Evolutionary conservation across 2,113 vertebrate species (phyloP).

Genomic region (Capra hircus): DNA sequence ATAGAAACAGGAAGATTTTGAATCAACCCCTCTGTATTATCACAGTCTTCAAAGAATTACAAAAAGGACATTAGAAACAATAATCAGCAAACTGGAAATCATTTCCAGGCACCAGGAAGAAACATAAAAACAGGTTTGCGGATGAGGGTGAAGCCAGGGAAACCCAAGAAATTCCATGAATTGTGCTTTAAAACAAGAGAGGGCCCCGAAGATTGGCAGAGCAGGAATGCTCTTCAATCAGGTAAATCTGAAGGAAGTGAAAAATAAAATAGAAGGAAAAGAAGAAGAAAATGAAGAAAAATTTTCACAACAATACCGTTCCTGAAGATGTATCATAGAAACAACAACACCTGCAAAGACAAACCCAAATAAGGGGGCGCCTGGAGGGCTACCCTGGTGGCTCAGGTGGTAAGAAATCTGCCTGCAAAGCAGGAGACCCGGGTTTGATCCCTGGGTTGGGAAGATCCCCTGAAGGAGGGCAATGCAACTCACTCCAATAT

Average conservation of each 20-base stretch:
- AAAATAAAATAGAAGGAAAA: not conserved
- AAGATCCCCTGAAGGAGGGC: not conserved
- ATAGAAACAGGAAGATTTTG: conserved; percentile 34
- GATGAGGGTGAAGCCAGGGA: not conserved
- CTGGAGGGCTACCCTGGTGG: not conserved
- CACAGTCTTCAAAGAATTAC: conserved; percentile 45
- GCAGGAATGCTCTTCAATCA: not conserved
- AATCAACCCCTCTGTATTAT: not conserved
- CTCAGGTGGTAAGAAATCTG: not conserved
- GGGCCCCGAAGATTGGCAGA: not conserved
- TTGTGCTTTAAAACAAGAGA: not conserved
- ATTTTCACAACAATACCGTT: not conserved
- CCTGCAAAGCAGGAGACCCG: not conserved
- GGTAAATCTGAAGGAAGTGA: not conserved
- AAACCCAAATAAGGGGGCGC: not conserved
- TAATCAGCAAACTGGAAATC: not conserved
- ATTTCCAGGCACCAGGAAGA: not conserved
- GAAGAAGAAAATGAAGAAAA: not conserved
- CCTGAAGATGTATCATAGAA: not conserved
- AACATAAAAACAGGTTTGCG: not conserved
- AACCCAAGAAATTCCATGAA: not conserved
- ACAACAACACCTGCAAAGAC: not conserved
- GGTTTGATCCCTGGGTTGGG: not conserved
- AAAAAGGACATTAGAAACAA: not conserved
- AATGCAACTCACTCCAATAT: not conserved